Conservation (phyloP, 2,797 vertebrate genomes). For the Lacerta viridis region DNA sequence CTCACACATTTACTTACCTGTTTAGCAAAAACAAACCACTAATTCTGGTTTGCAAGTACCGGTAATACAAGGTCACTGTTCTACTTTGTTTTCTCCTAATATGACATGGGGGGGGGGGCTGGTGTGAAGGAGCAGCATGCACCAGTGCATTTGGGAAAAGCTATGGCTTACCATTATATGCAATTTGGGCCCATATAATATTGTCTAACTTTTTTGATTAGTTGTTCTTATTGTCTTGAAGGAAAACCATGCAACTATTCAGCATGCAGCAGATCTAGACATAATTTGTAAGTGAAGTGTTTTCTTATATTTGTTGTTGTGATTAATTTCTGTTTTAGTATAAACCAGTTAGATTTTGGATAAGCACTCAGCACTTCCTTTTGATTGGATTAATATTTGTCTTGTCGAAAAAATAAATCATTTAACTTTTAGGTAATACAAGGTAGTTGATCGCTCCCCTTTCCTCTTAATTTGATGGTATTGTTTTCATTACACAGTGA, state of each 20-base stretch:
- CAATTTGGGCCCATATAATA: fast-evolving
- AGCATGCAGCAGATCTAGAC: conserved; percentile 88
- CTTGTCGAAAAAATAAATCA: background rate
- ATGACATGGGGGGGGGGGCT: too few species aligned
- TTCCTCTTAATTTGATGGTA: background rate
- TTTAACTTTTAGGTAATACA: background rate
- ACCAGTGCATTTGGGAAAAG: too few species aligned
- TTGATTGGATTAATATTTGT: conserved; percentile 2
- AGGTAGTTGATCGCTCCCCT: background rate
- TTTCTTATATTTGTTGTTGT: background rate
- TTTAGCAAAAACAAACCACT: too few species aligned
- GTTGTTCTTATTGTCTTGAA: conserved; percentile 72
- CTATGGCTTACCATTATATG: too few species aligned
- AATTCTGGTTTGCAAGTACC: too few species aligned
- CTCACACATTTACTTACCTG: too few species aligned
- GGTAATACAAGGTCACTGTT: too few species aligned
- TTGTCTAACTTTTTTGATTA: background rate
- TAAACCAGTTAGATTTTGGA: conserved; percentile 6
- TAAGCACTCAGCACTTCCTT: background rate
- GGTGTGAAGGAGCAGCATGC: too few species aligned
- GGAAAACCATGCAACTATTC: conserved; percentile 82
- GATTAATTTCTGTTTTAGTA: background rate
- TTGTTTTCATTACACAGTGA: background rate
- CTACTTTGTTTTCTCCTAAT: too few species aligned
- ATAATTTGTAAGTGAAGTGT: conserved; percentile 88